Evolutionary conservation across 2,113 vertebrate species (phyloP).

Genomic region (Glaucomys volans): DNA sequence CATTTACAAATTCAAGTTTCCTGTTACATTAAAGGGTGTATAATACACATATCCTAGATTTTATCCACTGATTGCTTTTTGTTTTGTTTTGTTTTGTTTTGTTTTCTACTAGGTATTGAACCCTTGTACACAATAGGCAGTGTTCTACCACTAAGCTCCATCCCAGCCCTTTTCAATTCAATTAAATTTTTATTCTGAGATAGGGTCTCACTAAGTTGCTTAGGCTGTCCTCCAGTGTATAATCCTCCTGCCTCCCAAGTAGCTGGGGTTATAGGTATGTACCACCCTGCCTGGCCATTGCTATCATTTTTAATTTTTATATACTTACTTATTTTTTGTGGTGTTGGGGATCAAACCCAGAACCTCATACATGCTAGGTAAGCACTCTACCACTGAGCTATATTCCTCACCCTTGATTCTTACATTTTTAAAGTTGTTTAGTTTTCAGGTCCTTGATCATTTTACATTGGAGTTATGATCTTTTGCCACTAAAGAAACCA

Average conservation of each 20-base stretch:
- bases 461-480: constrained; percentile 44
- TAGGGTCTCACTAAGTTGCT: not conserved
- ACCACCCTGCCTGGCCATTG: too few species aligned
- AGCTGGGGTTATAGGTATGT: not conserved
- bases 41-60: not conserved
- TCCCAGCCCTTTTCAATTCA: not conserved
- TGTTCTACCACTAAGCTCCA: not conserved
- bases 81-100: not conserved
- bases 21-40: not conserved
- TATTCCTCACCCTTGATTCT: not conserved
- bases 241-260: not conserved
- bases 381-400: not conserved
- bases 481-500: constrained; percentile 1
- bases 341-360: not conserved
- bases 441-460: not conserved
- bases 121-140: not conserved
- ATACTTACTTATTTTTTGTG: not conserved
- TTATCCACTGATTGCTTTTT: not conserved
- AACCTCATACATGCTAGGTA: too few species aligned
- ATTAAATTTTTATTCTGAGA: not conserved
- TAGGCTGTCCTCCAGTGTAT: not conserved
- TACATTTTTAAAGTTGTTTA: not conserved
- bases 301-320: too few species aligned
- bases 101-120: not conserved
- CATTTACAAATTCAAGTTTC: not conserved